Evolutionary conservation across 92 coral and sea anemone species (phyloP), one percentile per base, ranked within the genome.

Genomic region (Metridium senile): DNA sequence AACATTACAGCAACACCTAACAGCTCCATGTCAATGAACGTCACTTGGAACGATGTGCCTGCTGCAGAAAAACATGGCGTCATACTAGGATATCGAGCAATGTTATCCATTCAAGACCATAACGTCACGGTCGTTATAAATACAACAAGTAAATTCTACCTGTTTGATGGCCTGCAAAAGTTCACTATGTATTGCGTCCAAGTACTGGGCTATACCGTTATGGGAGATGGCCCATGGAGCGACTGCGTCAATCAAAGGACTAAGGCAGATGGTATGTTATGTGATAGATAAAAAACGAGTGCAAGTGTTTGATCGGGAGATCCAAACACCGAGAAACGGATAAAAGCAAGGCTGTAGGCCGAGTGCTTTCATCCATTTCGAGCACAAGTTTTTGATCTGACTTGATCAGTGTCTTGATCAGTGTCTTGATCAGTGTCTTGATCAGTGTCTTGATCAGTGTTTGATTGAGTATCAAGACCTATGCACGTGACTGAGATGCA

Each of bases 221-320:
- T 11, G 9, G 90, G 90, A 0, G 82, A 80, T 49, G 90, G 90
- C 30, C 45, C 11, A 7, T 46, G 66, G 16, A 75, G 86, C 72
- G 64, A 52, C 17, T 74, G 82, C 20, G 34, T 81, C 1, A 17
- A 53, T 71, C 71, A 52, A 26, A 33, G 2, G 10, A 81, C 90
- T 9, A 72, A 11, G 26, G 83, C 33, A 43, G 83, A 64, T 23
- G 80, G 86, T 86, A 76, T 26, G 81, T 34, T 19, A 10, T 62
- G 49, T 39, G 49, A 39, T 39, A 39, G 61, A 54, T 17, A 54
- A n/a, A 22, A 8, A 54, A n/a, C n/a, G n/a, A n/a, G n/a, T n/a
- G n/a, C n/a, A n/a, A n/a, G n/a, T n/a, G n/a, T n/a, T n/a, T n/a
- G n/a, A n/a, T n/a, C n/a, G n/a, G n/a, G n/a, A n/a, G n/a, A n/a